A percentile compares a stretch with the other conserved stretches of the same genome.
Conservation (phyloP, 2,888 invertebrate genomes). For the Synanthedon formicaeformis region DNA sequence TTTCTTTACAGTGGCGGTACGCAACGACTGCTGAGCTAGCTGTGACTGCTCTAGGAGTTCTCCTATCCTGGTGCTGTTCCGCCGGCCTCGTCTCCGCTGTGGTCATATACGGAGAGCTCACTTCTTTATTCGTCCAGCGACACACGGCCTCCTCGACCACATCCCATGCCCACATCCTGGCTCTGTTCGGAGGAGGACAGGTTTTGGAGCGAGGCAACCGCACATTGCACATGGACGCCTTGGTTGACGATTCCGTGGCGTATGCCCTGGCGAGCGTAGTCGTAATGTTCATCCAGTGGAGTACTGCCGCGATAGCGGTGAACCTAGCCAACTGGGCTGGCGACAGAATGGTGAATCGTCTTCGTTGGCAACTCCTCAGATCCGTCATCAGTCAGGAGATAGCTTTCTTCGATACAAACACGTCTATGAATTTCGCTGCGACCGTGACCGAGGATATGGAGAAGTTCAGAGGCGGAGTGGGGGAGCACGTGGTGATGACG, state of each 20-base stretch:
- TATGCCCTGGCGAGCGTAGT: conserved; percentile 61
- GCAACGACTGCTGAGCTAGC: conserved; percentile 32
- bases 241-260: conserved; percentile 65
- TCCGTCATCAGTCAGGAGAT: conserved; percentile 79
- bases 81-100: conserved; percentile 65
- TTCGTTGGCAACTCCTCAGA: conserved; percentile 72
- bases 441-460: conserved; percentile 79
- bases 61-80: conserved; percentile 30
- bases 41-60: conserved; percentile 27
- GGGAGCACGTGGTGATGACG: conserved; percentile 83
- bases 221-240: conserved; percentile 60
- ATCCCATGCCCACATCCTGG: conserved; percentile 45
- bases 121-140: conserved; percentile 69
- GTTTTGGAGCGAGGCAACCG: conserved; percentile 46
- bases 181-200: conserved; percentile 61
- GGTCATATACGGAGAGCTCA: conserved; percentile 73
- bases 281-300: conserved; percentile 59
- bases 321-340: conserved; percentile 69
- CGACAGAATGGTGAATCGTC: conserved; percentile 56
- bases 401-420: conserved; percentile 78
- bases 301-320: conserved; percentile 64
- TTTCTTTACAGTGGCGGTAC: conserved; percentile 49
- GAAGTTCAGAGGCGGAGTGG: conserved; percentile 83
- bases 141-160: conserved; percentile 43
- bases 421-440: conserved; percentile 76